Base-by-base conservation (phyloP, 2,888 invertebrate genomes). In the Cosmorhoe ocellata region DNA sequence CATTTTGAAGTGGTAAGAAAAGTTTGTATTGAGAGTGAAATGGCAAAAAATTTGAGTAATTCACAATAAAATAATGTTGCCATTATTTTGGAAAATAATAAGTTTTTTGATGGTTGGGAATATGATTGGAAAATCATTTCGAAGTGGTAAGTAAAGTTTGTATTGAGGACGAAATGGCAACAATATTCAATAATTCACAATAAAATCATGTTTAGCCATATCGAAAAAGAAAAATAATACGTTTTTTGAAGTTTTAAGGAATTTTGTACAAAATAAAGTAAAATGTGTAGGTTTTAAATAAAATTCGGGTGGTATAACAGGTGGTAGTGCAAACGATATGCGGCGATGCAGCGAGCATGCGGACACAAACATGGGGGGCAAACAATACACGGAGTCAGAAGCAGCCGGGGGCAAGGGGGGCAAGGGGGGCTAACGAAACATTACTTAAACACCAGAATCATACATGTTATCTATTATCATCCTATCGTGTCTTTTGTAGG, bases 341-440 rank as follows among this genome's bases (percentile, higher is more conserved):
- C 76, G 77, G 79, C 76, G 78, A 66, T 67, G 73, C 79, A 70
- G 78, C 79, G 67, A 67, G 66, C 83, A 81, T 82, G 84, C 86
- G 73, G 74, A 74, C 72, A 75, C 69, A 79, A 74, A 84, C 84
- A 85, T 83, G 83, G 82, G n/a, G 82, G 80, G 71, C 77, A 81
- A 79, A 83, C 81, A 74, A 81, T 74, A 84, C 76, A 73, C 51
- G 66, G 75, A 71, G 76, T 84, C 69, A 81, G 80, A 84, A 84
- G 83, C 84, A 74, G 71, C 54, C 39, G 47, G 54, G 50, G 69
- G n/a, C 84, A 85, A 83, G 83, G 82, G n/a, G 82, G 80, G 71
- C 77, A 81, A 79, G 69, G 44, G 55, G 50, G 69, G 56, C 64
- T 52, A 57, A 62, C 64, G 51, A 55, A 61, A 67, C 47, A 64